These are phyloP conservation scores for Saxidomus purpurata DNA, from an alignment of 1,140 invertebrate genomes.

Conservation along the genomic window DNA sequence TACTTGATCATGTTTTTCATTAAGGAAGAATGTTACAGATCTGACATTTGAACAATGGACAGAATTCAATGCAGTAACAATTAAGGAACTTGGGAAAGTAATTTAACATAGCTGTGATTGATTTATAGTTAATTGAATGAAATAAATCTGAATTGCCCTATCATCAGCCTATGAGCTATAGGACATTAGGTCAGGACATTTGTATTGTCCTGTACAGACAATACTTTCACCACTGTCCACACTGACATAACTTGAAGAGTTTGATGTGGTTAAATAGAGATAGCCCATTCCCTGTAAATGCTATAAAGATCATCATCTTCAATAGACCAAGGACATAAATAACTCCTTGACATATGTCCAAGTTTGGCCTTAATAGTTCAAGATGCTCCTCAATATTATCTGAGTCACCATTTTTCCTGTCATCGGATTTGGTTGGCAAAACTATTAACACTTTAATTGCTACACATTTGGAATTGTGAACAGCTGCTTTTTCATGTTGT, in stretches of 20 bases:
- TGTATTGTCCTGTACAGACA: neutral
- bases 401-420: neutral
- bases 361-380: neutral
- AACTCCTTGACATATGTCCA: constrained; percentile 22
- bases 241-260: constrained; percentile 4
- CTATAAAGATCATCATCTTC: neutral
- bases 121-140: neutral
- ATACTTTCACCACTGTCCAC: neutral
- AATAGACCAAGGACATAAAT: neutral
- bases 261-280: constrained; percentile 12
- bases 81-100: no score
- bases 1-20: no score
- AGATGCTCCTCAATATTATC: neutral
- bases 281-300: neutral
- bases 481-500: no score
- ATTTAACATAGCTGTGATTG: no score
- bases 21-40: no score
- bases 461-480: no score
- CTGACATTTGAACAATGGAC: no score
- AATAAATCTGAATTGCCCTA: neutral
- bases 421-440: no score
- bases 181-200: neutral
- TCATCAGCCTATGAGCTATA: neutral
- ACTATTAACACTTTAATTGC: no score
- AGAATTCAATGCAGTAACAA: no score